Evolutionary conservation across 1,140 invertebrate genomes (phyloP).

Genomic region (Ectropis grisescens): DNA sequence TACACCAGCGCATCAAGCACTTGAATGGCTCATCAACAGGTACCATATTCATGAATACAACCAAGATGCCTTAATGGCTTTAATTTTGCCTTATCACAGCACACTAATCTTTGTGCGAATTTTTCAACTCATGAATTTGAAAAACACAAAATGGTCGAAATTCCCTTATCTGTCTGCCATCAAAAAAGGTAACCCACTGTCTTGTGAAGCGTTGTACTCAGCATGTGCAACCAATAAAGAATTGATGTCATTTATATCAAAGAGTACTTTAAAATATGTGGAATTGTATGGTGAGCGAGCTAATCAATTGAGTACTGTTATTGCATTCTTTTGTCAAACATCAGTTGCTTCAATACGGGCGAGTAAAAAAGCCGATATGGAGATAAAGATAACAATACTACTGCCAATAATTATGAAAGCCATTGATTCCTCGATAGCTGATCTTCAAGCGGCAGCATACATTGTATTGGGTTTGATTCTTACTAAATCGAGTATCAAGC

Average conservation of each 20-base stretch:
- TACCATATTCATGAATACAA: constrained; percentile 93
- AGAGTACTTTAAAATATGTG: constrained; percentile 76
- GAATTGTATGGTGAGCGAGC: constrained; percentile 74
- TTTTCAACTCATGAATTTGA: constrained; percentile 82
- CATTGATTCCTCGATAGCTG: constrained; percentile 74
- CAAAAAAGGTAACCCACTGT: constrained; percentile 78
- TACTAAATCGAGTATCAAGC: constrained; percentile 74
- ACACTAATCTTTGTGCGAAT: constrained; percentile 89
- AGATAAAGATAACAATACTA: constrained; percentile 78
- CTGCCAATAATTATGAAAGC: constrained; percentile 79
- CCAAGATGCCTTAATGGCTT: constrained; percentile 80
- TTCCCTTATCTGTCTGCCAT: constrained; percentile 76
- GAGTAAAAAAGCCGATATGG: constrained; percentile 65
- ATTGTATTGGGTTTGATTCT: constrained; percentile 81
- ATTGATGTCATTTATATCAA: constrained; percentile 83
- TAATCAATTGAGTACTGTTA: constrained; percentile 75
- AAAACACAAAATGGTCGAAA: constrained; percentile 84
- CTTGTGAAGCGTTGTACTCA: constrained; percentile 80
- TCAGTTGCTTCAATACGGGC: constrained; percentile 78
- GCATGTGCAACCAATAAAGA: constrained; percentile 77
- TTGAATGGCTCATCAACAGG: constrained; percentile 94
- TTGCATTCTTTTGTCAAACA: constrained; percentile 83
- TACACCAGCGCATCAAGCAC: constrained; percentile 86
- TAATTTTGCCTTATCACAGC: constrained; percentile 92
- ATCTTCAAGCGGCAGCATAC: constrained; percentile 81